Evolutionary conservation across 2,888 invertebrate genomes (phyloP).

Genomic region (Leptinotarsa peninsularis): DNA sequence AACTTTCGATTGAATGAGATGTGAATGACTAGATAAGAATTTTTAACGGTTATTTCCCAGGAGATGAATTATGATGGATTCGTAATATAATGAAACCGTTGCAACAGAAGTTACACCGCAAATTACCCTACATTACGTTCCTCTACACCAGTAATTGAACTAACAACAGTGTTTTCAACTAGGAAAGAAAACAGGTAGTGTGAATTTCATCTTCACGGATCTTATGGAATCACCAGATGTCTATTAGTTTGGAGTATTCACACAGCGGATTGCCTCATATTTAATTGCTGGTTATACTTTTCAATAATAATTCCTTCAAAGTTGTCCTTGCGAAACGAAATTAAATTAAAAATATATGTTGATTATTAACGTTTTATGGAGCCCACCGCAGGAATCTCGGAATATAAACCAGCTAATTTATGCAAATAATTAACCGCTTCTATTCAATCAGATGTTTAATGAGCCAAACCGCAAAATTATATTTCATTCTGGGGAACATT

Average conservation of each 20-base stretch:
- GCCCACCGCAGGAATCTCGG: not conserved
- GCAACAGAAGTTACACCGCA: slow-evolving; percentile 22
- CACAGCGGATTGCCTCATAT: not conserved
- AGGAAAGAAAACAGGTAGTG: slow-evolving; percentile 29
- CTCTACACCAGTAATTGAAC: slow-evolving; percentile 25
- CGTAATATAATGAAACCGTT: slow-evolving; percentile 32
- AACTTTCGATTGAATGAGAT: slow-evolving; percentile 13
- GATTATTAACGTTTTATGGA: not conserved
- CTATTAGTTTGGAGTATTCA: slow-evolving; percentile 10
- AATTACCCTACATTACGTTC: slow-evolving; percentile 20
- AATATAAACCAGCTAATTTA: not conserved
- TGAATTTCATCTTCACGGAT: slow-evolving; percentile 20
- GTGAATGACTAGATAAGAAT: slow-evolving; percentile 39
- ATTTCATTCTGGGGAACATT: not conserved
- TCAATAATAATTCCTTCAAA: slow-evolving; percentile 11
- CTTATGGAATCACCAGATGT: slow-evolving; percentile 20
- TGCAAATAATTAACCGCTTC: slow-evolving; percentile 1
- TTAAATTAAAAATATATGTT: not conserved
- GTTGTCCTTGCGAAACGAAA: slow-evolving; percentile 17
- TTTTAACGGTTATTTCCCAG: slow-evolving; percentile 42
- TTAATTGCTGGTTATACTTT: slow-evolving; percentile 12
- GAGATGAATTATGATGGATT: slow-evolving; percentile 33
- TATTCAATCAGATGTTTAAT: not conserved
- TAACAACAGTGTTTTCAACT: slow-evolving; percentile 29
- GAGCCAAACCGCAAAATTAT: not conserved